Conservation (phyloP, 1,140 invertebrate species). For the Drosophila grimshawi region DNA sequence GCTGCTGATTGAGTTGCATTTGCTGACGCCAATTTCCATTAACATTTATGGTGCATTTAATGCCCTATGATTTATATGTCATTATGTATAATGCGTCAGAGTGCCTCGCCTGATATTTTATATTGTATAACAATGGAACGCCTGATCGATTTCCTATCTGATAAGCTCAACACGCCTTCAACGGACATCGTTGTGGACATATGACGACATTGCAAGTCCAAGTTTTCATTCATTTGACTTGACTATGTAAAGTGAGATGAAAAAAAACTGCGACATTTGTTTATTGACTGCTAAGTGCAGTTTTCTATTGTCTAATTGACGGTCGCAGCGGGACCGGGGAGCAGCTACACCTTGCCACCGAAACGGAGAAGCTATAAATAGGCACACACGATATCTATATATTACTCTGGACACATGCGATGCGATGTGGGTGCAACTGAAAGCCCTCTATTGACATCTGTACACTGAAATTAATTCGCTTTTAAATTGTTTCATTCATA, state of each 20-base stretch:
- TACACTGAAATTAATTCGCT: slow-evolving; percentile 20
- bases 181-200: neutral
- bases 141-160: slow-evolving; percentile 35
- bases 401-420: slow-evolving; percentile 31
- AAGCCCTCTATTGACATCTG: neutral
- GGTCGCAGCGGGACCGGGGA: slow-evolving; percentile 6
- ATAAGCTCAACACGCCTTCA: slow-evolving; percentile 36
- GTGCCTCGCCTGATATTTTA: slow-evolving; percentile 7
- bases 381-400: slow-evolving; percentile 59
- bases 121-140: slow-evolving; percentile 43
- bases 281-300: slow-evolving; percentile 66
- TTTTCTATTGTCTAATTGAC: slow-evolving; percentile 52
- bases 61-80: slow-evolving; percentile 43
- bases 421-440: slow-evolving; percentile 21
- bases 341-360: slow-evolving; percentile 47
- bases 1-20: slow-evolving; percentile 38
- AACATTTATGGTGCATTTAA: slow-evolving; percentile 38
- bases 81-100: slow-evolving; percentile 48
- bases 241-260: slow-evolving; percentile 65
- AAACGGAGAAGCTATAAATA: slow-evolving; percentile 61
- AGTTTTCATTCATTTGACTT: too few relatives aligned
- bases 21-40: slow-evolving; percentile 37
- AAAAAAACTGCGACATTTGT: slow-evolving; percentile 62
- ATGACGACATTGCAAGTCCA: neutral
- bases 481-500: too few relatives aligned